Evolutionary conservation across 2,888 invertebrate genomes (phyloP).

Genomic region (Eudasyphora cyanicolor): DNA sequence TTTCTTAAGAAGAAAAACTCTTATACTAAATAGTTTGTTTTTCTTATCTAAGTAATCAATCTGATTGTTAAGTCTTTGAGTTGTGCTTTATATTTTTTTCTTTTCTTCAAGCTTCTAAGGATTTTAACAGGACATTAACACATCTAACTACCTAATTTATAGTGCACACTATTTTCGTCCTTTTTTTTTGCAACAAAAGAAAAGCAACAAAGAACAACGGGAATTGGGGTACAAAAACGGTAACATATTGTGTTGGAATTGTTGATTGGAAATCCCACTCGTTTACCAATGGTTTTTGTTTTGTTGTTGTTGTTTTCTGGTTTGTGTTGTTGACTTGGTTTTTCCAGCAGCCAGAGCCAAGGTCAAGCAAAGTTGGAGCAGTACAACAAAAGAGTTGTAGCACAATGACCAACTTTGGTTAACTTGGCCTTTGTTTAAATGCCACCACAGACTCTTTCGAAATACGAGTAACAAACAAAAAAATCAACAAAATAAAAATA

Average conservation of each 20-base stretch:
- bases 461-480: not conserved
- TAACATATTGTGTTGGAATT: not conserved
- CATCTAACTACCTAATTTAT: not conserved
- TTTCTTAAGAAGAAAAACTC: too few species aligned
- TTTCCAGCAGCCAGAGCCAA: not conserved
- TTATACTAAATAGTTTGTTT: not conserved
- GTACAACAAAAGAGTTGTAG: not conserved
- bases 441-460: not conserved
- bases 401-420: not conserved
- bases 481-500: not conserved
- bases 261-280: not conserved
- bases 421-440: constrained; percentile 1
- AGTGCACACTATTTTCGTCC: not conserved
- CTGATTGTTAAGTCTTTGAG: too few species aligned
- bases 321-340: not conserved
- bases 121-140: not conserved
- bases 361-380: not conserved
- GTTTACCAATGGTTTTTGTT: too few species aligned
- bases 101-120: too few species aligned
- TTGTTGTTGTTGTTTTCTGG: too few species aligned
- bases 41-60: too few species aligned
- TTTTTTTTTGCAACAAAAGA: not conserved
- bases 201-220: not conserved
- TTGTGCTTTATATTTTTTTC: too few species aligned
- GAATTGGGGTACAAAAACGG: not conserved